Conservation (phyloP, 1,140 invertebrate species). For the Heliconius hewitsoni region DNA sequence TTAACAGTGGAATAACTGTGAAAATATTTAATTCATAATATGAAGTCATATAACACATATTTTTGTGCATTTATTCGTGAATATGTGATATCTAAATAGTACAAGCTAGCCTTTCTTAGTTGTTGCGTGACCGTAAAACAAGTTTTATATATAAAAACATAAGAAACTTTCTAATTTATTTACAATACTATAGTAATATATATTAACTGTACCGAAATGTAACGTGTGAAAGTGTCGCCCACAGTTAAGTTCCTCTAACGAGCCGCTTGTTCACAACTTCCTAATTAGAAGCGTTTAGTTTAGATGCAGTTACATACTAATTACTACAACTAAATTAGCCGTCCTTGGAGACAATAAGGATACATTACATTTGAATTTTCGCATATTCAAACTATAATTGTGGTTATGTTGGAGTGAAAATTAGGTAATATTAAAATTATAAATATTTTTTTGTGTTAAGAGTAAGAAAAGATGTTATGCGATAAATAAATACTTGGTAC, state of each 20-base stretch:
- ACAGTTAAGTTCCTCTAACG: constrained; percentile 31
- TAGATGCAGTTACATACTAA: constrained; percentile 24
- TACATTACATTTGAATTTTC: constrained; percentile 8
- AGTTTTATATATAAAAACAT: no score
- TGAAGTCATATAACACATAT: no score
- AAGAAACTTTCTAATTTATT: not conserved
- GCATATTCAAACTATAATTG: not conserved
- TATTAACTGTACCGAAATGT: constrained; percentile 1
- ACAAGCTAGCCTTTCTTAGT: no score
- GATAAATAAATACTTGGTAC: no score
- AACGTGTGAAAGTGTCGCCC: constrained; percentile 13
- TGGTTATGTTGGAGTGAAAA: not conserved
- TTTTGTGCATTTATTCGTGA: no score
- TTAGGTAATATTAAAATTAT: not conserved
- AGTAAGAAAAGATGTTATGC: no score
- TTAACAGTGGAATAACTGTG: no score
- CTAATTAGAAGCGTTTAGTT: constrained; percentile 37
- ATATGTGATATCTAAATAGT: no score
- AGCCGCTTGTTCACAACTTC: constrained; percentile 23
- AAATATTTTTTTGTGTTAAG: no score
- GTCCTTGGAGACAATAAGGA: constrained; percentile 15
- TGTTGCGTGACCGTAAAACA: not conserved
- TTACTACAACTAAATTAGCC: constrained; percentile 31
- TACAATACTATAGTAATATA: not conserved
- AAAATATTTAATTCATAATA: no score